These are phyloP conservation scores for Lutjanus argentimaculatus DNA, from an alignment of 2,797 vertebrate genomes.

Conservation along the genomic window DNA sequence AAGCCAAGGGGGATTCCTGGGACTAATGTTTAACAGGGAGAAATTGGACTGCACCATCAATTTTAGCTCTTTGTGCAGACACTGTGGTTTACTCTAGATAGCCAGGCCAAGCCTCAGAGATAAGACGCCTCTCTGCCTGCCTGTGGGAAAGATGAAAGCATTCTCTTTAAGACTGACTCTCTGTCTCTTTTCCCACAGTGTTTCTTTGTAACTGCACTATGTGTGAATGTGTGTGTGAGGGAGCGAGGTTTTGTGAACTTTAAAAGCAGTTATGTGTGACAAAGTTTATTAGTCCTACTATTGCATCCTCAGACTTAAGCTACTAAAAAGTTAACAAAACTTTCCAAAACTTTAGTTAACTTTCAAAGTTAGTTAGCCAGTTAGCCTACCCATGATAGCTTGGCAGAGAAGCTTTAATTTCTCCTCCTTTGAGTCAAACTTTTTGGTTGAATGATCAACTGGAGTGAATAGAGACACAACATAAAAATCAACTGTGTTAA, in stretches of 20 bases:
- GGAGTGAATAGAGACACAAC: no score
- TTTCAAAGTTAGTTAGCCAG: no score
- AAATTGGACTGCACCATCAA: constrained; percentile 69
- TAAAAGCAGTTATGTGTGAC: constrained; percentile 1
- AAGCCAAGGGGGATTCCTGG: constrained; percentile 74
- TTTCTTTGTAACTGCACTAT: constrained; percentile 4
- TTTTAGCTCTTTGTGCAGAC: constrained; percentile 71
- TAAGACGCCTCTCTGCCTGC: constrained; percentile 76
- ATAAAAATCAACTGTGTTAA: no score
- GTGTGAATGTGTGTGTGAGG: constrained; percentile 13
- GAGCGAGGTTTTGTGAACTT: neutral
- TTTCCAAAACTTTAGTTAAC: no score
- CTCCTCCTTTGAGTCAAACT: no score
- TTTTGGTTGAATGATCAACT: no score
- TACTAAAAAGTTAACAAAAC: no score
- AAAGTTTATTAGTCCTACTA: constrained; percentile 8
- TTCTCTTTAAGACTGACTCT: constrained; percentile 56
- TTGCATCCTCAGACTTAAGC: neutral
- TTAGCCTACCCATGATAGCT: no score
- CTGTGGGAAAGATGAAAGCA: constrained; percentile 78
- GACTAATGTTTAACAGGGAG: constrained; percentile 81
- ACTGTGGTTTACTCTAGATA: constrained; percentile 80
- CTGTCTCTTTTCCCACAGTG: constrained; percentile 24
- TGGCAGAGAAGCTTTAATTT: no score
- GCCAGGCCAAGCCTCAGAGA: constrained; percentile 73